Conservation (phyloP, 2,797 vertebrate genomes). For the Girardinus metallicus region DNA sequence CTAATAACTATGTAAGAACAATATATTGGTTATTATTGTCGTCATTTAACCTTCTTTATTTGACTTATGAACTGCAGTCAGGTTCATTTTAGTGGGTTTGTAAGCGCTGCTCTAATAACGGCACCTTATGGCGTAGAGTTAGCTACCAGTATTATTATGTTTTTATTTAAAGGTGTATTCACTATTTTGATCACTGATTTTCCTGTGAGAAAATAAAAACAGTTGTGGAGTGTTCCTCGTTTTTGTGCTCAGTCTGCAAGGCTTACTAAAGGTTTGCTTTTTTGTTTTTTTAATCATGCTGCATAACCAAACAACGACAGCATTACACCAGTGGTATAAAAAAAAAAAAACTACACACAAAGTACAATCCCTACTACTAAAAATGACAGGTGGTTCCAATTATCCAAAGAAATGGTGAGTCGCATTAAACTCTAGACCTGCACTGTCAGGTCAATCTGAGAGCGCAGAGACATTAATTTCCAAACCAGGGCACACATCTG, state of each 20-base stretch:
- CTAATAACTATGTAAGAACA: not conserved
- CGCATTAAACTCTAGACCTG: not conserved
- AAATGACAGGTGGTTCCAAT: not conserved
- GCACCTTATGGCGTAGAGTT: not conserved
- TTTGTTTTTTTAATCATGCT: not conserved
- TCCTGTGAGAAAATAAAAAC: not conserved
- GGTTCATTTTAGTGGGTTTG: not conserved
- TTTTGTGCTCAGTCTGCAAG: not conserved
- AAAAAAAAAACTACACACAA: not conserved
- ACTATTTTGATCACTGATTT: not conserved
- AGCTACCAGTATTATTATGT: not conserved
- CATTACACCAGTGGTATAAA: not conserved
- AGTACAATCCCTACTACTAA: not conserved
- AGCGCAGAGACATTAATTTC: not conserved
- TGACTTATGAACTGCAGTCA: not conserved
- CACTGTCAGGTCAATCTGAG: not conserved
- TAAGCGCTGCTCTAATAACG: not conserved
- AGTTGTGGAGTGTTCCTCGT: not conserved
- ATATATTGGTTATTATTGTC: not conserved
- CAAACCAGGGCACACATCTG: not conserved
- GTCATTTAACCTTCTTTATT: not conserved
- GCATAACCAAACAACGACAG: not conserved
- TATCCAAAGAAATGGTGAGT: not conserved
- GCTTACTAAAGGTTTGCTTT: not conserved
- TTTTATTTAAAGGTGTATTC: not conserved